A percentile compares a stretch with the other conserved stretches of the same genome.
Conservation (phyloP, 1,140 invertebrate species). For the Lepidurus couesii region DNA sequence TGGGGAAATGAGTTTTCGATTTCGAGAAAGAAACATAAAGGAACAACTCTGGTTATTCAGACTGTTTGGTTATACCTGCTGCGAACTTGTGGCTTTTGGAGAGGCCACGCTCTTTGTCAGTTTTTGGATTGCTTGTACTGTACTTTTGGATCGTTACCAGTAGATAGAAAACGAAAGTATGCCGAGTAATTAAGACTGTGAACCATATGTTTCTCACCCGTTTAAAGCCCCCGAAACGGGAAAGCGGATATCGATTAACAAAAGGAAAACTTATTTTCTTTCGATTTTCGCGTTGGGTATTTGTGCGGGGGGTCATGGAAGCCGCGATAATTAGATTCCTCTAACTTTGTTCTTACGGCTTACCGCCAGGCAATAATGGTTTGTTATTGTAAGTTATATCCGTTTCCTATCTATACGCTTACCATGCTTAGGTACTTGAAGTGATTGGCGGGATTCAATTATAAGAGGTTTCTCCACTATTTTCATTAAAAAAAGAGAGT, state of each 20-base stretch:
- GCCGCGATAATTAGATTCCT: constrained; percentile 8
- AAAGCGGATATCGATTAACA: neutral
- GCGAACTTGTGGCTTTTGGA: neutral
- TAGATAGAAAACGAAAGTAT: too few relatives aligned
- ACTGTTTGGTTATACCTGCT: constrained; percentile 16
- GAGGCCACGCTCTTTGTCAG: neutral
- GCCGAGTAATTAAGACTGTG: constrained; percentile 1
- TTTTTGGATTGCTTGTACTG: neutral
- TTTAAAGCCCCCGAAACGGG: neutral
- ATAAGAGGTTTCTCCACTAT: too few relatives aligned
- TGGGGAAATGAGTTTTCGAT: neutral
- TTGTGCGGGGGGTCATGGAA: neutral
- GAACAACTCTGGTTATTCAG: neutral
- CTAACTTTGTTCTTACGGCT: neutral
- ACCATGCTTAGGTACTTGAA: too few relatives aligned
- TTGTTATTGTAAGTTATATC: neutral
- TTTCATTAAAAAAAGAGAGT: too few relatives aligned
- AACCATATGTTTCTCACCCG: neutral
- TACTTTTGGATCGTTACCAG: too few relatives aligned
- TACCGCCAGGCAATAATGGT: neutral
- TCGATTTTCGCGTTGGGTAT: neutral
- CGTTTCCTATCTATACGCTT: too few relatives aligned
- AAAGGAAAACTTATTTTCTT: constrained; percentile 13
- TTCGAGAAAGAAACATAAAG: neutral
- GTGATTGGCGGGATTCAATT: too few relatives aligned